Percentiles rank a stretch among this genome's conserved stretches.
phyloP scores from a whole-genome alignment of 2,113 vertebrate genomes.

The Speoplatyrhinus poulsoni region DNA sequence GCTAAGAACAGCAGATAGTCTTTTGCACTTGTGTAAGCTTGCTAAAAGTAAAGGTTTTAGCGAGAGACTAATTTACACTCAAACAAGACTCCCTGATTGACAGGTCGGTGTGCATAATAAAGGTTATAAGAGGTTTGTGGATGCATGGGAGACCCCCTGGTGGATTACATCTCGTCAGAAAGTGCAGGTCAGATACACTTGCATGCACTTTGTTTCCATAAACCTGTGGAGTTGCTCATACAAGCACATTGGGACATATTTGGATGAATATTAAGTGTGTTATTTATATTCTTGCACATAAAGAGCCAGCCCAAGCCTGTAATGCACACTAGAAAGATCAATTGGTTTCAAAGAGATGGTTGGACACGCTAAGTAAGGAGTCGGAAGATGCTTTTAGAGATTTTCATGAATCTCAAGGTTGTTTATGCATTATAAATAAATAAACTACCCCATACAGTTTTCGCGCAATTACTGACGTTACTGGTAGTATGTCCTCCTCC shows the following conservation, averaged over 20 bases:
- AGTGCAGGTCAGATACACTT: constrained; percentile 27
- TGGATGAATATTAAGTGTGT: constrained; percentile 21
- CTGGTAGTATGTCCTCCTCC: neutral
- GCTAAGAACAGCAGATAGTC: constrained; percentile 44
- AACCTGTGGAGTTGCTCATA: neutral
- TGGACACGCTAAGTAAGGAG: too few species aligned
- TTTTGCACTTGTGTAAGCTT: constrained; percentile 45
- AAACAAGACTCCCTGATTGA: constrained; percentile 60
- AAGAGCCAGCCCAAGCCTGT: constrained; percentile 19
- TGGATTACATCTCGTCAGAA: constrained; percentile 27
- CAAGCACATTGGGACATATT: constrained; percentile 32
- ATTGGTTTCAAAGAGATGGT: constrained; percentile 17
- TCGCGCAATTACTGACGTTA: too few species aligned
- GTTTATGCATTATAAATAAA: too few species aligned
- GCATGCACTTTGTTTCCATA: constrained; percentile 36
- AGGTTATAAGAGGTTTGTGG: constrained; percentile 65
- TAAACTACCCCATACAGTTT: too few species aligned
- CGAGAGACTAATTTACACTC: constrained; percentile 42
- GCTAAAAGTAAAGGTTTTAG: constrained; percentile 31
- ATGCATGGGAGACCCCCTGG: constrained; percentile 29
- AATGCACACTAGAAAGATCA: constrained; percentile 4
- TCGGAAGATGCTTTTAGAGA: neutral
- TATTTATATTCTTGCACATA: neutral
- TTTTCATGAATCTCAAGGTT: too few species aligned
- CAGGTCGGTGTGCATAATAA: constrained; percentile 55